Evolutionary conservation across 2,797 vertebrate species (phyloP).

Genomic region (Megaceryle alcyon): DNA sequence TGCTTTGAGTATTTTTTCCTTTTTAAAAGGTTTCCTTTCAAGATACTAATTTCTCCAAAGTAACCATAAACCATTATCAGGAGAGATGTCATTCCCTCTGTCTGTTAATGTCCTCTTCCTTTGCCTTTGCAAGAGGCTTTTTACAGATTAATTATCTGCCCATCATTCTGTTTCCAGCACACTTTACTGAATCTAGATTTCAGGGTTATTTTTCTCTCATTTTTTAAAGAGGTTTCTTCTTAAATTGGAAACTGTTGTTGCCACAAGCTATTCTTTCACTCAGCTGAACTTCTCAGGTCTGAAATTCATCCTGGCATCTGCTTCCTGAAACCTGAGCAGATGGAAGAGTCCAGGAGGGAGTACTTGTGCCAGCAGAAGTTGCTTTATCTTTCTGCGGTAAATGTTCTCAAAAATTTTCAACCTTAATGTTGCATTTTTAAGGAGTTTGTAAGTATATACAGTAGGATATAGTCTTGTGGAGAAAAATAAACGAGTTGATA

Average conservation of each 20-base stretch:
- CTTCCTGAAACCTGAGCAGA: constrained; percentile 48
- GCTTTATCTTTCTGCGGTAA: not conserved
- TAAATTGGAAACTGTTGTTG: not conserved
- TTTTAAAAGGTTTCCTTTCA: not conserved
- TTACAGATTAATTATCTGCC: not conserved
- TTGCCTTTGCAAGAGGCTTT: not conserved
- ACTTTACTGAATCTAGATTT: not conserved
- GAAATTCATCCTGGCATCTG: constrained; percentile 38
- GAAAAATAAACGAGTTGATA: not conserved
- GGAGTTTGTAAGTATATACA: not conserved
- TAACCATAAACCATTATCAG: not conserved
- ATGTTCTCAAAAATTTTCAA: not conserved
- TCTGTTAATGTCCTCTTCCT: not conserved
- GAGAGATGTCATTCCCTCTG: not conserved
- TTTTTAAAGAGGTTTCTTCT: not conserved
- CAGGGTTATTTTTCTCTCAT: not conserved
- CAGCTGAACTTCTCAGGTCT: constrained; percentile 10
- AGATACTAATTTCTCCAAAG: not conserved
- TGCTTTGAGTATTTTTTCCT: not conserved
- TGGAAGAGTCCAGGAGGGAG: constrained; percentile 14
- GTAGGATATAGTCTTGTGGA: not conserved
- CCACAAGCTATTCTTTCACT: constrained; percentile 6
- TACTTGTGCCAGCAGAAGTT: not conserved
- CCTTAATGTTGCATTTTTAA: not conserved
- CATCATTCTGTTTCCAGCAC: not conserved